A percentile compares a stretch with the other conserved stretches of the same genome.
Evolutionary conservation across 2,888 invertebrate species (phyloP).

Genomic region (Lordiphosa fenestrarum): DNA sequence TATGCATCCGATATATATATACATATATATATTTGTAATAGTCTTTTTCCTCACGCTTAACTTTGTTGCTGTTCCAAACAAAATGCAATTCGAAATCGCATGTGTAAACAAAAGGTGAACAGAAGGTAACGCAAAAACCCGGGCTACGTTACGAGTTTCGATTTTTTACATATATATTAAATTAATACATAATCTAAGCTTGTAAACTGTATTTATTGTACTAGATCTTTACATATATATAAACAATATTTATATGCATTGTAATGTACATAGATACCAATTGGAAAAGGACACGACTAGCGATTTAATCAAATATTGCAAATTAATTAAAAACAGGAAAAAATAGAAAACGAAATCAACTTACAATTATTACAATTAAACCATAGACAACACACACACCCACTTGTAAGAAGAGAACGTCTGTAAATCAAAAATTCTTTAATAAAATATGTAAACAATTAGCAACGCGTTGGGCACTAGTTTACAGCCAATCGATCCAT

Average conservation of each 20-base stretch:
- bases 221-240: constrained; percentile 23
- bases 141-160: constrained; percentile 9
- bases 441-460: constrained; percentile 12
- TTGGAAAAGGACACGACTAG: no score
- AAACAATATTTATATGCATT: constrained; percentile 27
- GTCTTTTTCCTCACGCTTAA: constrained; percentile 45
- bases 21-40: constrained; percentile 45
- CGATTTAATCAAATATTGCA: no score
- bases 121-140: not conserved
- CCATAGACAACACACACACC: not conserved
- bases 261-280: constrained; percentile 23
- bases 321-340: no score
- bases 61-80: constrained; percentile 56
- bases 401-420: no score
- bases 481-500: no score
- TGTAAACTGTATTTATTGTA: constrained; percentile 35
- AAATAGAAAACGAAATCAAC: no score
- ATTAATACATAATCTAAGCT: constrained; percentile 11
- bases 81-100: constrained; percentile 27
- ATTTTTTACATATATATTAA: constrained; percentile 16
- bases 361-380: no score
- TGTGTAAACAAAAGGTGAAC: no score
- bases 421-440: no score
- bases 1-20: constrained; percentile 37
- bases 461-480: not conserved